These are phyloP conservation scores for Dynastes grantii DNA, from an alignment of 2,888 invertebrate species.

Conservation along the genomic window DNA sequence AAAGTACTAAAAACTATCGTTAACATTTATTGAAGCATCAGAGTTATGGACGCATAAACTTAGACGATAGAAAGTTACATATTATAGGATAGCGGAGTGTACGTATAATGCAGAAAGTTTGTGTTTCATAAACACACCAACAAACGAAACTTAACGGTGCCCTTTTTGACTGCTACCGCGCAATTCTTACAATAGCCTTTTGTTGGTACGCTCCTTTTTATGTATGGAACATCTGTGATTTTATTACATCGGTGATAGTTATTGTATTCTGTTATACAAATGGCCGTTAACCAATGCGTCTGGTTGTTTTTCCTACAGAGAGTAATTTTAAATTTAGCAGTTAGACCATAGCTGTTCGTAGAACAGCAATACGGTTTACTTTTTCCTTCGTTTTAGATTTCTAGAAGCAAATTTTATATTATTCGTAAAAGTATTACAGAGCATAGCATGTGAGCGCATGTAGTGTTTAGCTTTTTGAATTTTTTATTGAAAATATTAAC, in stretches of 20 bases:
- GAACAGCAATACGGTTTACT: too few species aligned
- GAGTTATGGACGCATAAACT: too few species aligned
- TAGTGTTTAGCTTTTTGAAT: too few species aligned
- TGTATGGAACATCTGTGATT: slow-evolving; percentile 56
- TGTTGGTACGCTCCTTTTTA: slow-evolving; percentile 53
- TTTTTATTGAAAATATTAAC: too few species aligned
- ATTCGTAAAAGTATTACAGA: too few species aligned
- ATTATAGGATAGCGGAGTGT: background rate
- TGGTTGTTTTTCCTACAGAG: background rate
- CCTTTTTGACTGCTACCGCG: slow-evolving; percentile 38
- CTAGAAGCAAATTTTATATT: too few species aligned
- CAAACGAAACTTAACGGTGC: slow-evolving; percentile 42
- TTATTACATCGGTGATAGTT: slow-evolving; percentile 30
- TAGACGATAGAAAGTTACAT: background rate
- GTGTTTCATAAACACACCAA: slow-evolving; percentile 44
- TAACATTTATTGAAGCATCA: too few species aligned
- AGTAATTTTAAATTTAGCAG: background rate
- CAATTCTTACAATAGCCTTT: slow-evolving; percentile 48
- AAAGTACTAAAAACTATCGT: too few species aligned
- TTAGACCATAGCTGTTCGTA: background rate
- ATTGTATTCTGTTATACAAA: slow-evolving; percentile 26
- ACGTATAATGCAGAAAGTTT: slow-evolving; percentile 11
- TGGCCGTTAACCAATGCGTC: slow-evolving; percentile 1
- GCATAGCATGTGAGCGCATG: too few species aligned
- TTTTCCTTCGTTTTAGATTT: too few species aligned